Percentiles rank a stretch among this genome's conserved stretches.
Evolutionary conservation across 1,140 invertebrate species (phyloP).

Genomic region (Drosophila watanabei): DNA sequence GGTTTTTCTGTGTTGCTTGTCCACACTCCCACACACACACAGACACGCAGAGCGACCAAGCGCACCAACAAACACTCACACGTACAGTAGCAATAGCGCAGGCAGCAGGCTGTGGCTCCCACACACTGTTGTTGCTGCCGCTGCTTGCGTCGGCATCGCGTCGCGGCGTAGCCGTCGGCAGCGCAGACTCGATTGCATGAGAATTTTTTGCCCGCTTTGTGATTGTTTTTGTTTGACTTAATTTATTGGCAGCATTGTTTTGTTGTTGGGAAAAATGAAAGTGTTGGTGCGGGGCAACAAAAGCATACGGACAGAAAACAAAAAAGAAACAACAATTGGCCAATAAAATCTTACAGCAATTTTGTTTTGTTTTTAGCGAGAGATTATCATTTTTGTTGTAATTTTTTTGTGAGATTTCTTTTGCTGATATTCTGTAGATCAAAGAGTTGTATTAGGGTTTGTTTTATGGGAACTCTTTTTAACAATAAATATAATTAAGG

Average conservation of each 20-base stretch:
- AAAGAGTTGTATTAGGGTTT: background rate
- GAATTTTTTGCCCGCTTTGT: slow-evolving; percentile 62
- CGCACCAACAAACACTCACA: slow-evolving; percentile 38
- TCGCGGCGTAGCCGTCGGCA: slow-evolving; percentile 41
- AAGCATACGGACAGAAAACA: slow-evolving; percentile 14
- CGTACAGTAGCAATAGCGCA: slow-evolving; percentile 27
- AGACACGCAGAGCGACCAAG: slow-evolving; percentile 21
- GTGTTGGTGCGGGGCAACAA: slow-evolving; percentile 46
- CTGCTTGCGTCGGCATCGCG: slow-evolving; percentile 33
- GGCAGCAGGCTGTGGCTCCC: slow-evolving; percentile 32
- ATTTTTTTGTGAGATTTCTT: slow-evolving; percentile 31
- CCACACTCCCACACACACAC: slow-evolving; percentile 31
- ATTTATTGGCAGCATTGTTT: slow-evolving; percentile 75
- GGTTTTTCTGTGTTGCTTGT: slow-evolving; percentile 66
- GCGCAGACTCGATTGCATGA: slow-evolving; percentile 77
- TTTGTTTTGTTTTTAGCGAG: slow-evolving; percentile 36
- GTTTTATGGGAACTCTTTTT: background rate
- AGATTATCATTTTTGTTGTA: slow-evolving; percentile 15
- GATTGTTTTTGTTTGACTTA: slow-evolving; percentile 71
- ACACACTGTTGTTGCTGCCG: slow-evolving; percentile 46
- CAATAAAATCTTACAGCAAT: slow-evolving; percentile 70
- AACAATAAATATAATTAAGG: slow-evolving; percentile 1
- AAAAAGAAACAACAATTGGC: slow-evolving; percentile 59
- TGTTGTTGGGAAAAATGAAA: slow-evolving; percentile 73
- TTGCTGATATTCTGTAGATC: slow-evolving; percentile 11